phyloP scores from a whole-genome alignment of 2,888 invertebrate species.

The Eumacrocentrus americanus region DNA sequence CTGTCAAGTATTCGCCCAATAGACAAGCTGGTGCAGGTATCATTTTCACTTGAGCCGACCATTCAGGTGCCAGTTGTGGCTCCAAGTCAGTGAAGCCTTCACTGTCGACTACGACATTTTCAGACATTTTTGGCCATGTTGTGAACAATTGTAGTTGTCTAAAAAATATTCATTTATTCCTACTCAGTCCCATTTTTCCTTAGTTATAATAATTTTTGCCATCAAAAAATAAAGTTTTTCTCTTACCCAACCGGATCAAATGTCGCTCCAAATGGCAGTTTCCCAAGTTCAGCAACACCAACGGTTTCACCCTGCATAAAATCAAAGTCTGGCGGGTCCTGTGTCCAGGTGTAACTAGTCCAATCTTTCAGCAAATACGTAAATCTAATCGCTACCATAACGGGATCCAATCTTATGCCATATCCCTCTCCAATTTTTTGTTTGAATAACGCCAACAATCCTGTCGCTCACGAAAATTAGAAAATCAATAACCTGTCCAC shows the following conservation, averaged over 20 bases:
- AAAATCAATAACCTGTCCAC: not conserved
- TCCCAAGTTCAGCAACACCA: conserved; percentile 64
- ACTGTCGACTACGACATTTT: conserved; percentile 86
- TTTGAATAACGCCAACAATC: conserved; percentile 85
- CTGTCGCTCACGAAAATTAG: conserved; percentile 47
- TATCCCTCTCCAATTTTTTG: conserved; percentile 74
- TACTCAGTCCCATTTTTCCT: conserved; percentile 8
- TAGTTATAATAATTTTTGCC: no score
- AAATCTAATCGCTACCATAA: conserved; percentile 75
- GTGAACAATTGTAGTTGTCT: conserved; percentile 78
- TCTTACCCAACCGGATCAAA: conserved; percentile 74
- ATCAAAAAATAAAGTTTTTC: conserved; percentile 4
- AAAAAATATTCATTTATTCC: conserved; percentile 13
- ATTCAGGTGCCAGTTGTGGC: conserved; percentile 79
- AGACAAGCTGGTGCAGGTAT: conserved; percentile 76
- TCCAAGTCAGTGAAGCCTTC: conserved; percentile 88
- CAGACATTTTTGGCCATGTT: conserved; percentile 86
- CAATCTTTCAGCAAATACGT: conserved; percentile 74
- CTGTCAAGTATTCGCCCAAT: conserved; percentile 76
- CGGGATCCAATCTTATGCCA: conserved; percentile 66
- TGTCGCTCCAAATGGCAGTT: conserved; percentile 84
- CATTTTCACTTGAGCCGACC: conserved; percentile 75
- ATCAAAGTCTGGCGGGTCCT: conserved; percentile 66
- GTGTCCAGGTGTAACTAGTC: conserved; percentile 70
- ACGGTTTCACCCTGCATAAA: conserved; percentile 65